Evolutionary conservation across 2,797 vertebrate genomes (phyloP).

Genomic region (Podarcis siculus): DNA sequence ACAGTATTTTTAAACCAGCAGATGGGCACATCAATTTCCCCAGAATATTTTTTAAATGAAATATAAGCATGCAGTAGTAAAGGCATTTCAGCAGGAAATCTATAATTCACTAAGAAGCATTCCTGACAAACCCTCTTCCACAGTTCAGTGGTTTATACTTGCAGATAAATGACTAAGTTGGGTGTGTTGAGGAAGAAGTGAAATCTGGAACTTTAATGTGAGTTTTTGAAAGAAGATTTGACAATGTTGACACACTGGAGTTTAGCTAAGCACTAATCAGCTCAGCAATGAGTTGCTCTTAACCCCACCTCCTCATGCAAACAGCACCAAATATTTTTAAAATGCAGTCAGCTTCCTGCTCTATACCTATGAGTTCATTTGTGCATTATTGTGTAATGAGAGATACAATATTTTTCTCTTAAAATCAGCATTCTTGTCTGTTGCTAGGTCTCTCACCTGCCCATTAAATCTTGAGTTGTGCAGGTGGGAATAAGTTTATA

Average conservation of each 20-base stretch:
- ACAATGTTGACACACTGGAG: background rate
- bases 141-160: background rate
- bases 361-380: background rate
- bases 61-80: background rate
- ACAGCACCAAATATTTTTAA: background rate
- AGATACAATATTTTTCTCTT: background rate
- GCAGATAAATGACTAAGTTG: constrained; percentile 27
- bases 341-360: background rate
- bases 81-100: background rate
- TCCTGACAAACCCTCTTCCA: background rate
- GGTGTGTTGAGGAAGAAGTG: background rate
- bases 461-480: background rate
- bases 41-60: background rate
- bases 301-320: background rate
- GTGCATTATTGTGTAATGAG: background rate
- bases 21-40: background rate
- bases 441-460: too few species aligned
- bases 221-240: background rate
- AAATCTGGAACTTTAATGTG: background rate
- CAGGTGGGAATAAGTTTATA: background rate
- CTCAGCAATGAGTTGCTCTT: background rate
- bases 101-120: rapidly evolving
- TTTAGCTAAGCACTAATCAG: background rate
- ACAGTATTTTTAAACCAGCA: background rate
- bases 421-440: background rate